phyloP scores from a whole-genome alignment of 2,113 vertebrate genomes.

The Neogale vison region DNA sequence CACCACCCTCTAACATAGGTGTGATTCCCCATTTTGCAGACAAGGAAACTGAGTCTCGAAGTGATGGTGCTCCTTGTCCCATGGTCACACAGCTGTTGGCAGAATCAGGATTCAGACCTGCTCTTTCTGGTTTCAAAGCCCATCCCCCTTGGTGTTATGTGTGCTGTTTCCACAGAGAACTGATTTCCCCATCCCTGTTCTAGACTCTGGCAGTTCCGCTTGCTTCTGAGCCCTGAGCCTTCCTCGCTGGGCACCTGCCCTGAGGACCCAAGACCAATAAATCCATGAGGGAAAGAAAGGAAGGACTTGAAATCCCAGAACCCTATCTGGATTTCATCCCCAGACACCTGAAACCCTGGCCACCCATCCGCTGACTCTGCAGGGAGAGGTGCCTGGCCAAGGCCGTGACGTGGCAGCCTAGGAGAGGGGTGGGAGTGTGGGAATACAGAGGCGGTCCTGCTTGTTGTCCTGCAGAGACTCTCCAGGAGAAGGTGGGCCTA shows the following conservation, averaged over 20 bases:
- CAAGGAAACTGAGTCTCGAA: background rate
- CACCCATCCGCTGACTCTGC: background rate
- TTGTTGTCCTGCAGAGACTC: background rate
- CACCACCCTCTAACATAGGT: background rate
- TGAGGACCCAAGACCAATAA: background rate
- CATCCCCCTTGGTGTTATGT: background rate
- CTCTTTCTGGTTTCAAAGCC: background rate
- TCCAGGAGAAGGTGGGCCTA: background rate
- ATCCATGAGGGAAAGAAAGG: background rate
- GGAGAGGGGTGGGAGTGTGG: background rate
- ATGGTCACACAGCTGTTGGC: background rate
- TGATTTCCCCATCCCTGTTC: background rate
- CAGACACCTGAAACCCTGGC: conserved; percentile 30
- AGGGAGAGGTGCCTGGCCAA: background rate
- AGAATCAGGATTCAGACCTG: background rate
- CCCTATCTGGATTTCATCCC: background rate
- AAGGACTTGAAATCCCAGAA: conserved; percentile 38
- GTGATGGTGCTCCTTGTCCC: background rate
- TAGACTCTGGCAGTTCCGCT: background rate
- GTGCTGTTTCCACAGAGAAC: background rate
- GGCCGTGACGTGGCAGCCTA: background rate
- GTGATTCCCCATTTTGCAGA: background rate
- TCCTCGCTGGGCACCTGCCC: background rate
- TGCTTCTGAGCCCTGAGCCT: background rate
- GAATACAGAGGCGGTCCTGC: background rate